Conservation (phyloP, 2,797 vertebrate genomes). For the Tragelaphus oryx region DNA sequence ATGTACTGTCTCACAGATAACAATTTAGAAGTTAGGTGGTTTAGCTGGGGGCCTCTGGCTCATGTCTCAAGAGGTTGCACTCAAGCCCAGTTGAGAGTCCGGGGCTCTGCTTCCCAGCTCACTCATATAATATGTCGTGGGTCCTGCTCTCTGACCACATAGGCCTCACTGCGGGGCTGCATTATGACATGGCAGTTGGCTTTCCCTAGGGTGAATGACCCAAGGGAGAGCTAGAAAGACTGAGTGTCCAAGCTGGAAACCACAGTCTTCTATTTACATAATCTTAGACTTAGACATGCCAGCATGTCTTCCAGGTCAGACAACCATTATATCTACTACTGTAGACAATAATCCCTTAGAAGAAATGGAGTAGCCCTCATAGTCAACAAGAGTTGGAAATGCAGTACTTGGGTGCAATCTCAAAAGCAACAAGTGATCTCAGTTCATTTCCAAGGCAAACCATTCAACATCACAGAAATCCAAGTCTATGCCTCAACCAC, state of each 20-base stretch:
- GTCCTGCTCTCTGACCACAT: not conserved
- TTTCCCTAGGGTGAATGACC: not conserved
- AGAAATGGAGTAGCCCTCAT: not conserved
- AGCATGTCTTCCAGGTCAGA: not conserved
- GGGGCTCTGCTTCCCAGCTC: not conserved
- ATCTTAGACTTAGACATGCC: not conserved
- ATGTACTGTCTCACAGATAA: not conserved
- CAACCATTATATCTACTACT: not conserved
- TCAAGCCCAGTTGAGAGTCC: not conserved
- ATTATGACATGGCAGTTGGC: not conserved
- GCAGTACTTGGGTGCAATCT: not conserved
- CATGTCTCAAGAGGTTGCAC: not conserved
- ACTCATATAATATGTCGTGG: not conserved
- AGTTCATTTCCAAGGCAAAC: not conserved
- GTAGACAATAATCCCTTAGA: not conserved
- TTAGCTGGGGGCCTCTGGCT: not conserved
- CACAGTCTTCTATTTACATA: not conserved
- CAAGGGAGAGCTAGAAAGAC: not conserved
- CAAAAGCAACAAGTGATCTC: not conserved
- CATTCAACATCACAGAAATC: not conserved
- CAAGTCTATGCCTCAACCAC: not conserved
- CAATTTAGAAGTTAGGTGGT: not conserved
- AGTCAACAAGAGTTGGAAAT: not conserved
- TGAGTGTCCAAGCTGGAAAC: not conserved
- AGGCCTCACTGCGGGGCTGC: not conserved